These are phyloP conservation scores for Apeltes quadracus DNA, from an alignment of 2,113 vertebrate genomes.

Conservation along the genomic window DNA sequence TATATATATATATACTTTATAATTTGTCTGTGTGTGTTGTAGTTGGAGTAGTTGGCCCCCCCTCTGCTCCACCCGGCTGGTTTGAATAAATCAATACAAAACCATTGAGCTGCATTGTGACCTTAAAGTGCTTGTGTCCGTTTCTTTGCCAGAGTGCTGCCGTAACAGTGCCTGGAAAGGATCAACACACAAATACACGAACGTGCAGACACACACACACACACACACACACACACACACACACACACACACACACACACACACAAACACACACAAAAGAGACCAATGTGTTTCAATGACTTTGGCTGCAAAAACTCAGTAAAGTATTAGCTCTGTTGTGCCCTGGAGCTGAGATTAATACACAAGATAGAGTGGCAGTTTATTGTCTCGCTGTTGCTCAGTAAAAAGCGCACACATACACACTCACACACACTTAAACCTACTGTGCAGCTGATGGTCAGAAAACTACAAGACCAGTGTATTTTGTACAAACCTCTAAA, in stretches of 20 bases:
- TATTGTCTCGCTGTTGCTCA: neutral
- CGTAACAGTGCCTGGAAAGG: conserved; percentile 32
- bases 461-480: neutral
- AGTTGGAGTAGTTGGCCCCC: conserved; percentile 26
- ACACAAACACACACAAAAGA: too few species aligned
- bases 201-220: neutral
- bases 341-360: neutral
- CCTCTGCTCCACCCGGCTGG: conserved; percentile 39
- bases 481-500: conserved; percentile 8
- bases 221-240: neutral
- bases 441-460: conserved; percentile 5
- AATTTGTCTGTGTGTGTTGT: neutral
- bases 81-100: conserved; percentile 67
- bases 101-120: conserved; percentile 50
- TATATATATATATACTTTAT: too few species aligned
- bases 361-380: conserved; percentile 3
- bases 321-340: conserved; percentile 12
- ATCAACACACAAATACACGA: conserved; percentile 23
- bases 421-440: conserved; percentile 10
- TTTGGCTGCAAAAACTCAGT: conserved; percentile 20
- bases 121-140: conserved; percentile 56
- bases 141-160: conserved; percentile 46
- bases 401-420: neutral
- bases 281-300: conserved; percentile 1
- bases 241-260: too few species aligned